These are phyloP conservation scores for Meloe dianella DNA, from an alignment of 2,888 invertebrate genomes.

Conservation along the genomic window DNA sequence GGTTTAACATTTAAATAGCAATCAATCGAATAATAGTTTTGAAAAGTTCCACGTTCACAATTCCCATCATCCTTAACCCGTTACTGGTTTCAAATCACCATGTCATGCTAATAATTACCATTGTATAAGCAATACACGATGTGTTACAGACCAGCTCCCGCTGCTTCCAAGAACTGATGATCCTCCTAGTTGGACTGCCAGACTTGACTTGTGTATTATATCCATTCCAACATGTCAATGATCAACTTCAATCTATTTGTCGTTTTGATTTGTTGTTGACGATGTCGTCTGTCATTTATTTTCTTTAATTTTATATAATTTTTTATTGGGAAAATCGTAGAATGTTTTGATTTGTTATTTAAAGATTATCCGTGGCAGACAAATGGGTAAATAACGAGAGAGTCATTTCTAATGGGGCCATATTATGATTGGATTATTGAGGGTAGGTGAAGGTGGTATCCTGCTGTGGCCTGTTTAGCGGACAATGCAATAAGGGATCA, in stretches of 20 bases:
- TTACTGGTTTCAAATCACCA: slow-evolving; percentile 44
- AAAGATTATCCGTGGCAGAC: slow-evolving; percentile 21
- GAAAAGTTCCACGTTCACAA: slow-evolving; percentile 40
- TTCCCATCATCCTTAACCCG: slow-evolving; percentile 47
- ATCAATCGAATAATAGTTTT: slow-evolving; percentile 26
- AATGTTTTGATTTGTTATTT: background rate
- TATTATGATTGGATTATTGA: slow-evolving; percentile 51
- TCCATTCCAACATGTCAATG: slow-evolving; percentile 11
- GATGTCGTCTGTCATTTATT: slow-evolving; percentile 12
- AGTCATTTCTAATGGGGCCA: slow-evolving; percentile 40
- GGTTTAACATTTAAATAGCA: slow-evolving; percentile 20
- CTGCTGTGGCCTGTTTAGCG: slow-evolving; percentile 55
- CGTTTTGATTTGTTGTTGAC: slow-evolving; percentile 1
- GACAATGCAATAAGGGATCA: slow-evolving; percentile 55
- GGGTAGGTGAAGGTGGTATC: slow-evolving; percentile 51
- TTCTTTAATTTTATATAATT: background rate
- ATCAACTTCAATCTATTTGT: slow-evolving; percentile 4
- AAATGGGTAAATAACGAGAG: slow-evolving; percentile 31
- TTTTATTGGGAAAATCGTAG: background rate
- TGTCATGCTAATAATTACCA: slow-evolving; percentile 53
- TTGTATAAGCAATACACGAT: slow-evolving; percentile 46
- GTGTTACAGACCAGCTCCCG: slow-evolving; percentile 51
- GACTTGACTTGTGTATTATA: slow-evolving; percentile 17
- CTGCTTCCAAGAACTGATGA: slow-evolving; percentile 44
- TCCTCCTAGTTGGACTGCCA: slow-evolving; percentile 12